Base-by-base conservation (phyloP, 2,113 vertebrate genomes). In the Echinops telfairi region DNA sequence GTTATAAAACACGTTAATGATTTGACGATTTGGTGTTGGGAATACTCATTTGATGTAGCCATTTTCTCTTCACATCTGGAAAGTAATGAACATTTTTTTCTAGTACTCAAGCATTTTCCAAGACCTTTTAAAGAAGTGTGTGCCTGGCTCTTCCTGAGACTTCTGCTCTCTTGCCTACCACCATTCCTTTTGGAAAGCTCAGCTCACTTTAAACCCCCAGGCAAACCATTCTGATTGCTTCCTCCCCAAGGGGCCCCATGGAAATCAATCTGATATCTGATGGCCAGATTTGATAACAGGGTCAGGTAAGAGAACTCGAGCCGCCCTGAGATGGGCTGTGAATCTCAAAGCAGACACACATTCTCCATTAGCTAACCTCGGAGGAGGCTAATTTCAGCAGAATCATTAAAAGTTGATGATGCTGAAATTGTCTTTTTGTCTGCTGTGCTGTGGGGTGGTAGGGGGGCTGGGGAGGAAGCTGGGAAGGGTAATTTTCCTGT, bases 391-490 rank as follows among this genome's bases (percentile, higher is more conserved):
- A 1, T 90, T 91, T 94, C 92, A 91, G 90, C 87, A 84, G 62
- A 84, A 73, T 89, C 93, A 78, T 95, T 96, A 92, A 89, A 95
- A 94, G 73, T 20, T 95, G 94, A 94, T 89, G 95, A 94, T 86
- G 83, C 83, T 60, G 87, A 71, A 83, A 57, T 64, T 7, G 38
- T 43, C 92, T 94, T 88, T 88, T 31, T 14, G 38, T 86, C 83
- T 64, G 83, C 95, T 16, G 12, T 19, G 43, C 53, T 29, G 20
- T 33, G 64, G n/a, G 33, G 25, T 19, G 7, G 53, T n/a, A 31
- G 25, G 15, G 9, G 53, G 78, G 47, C 47, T 53, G 47, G 47
- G 47, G 47, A 53, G 64, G 9, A 20, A 66, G 62, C 4, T 4
- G 70, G 22, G 22, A 11, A 66, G 79, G 3, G 1, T 38, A 36